These are phyloP conservation scores for Cassiopea andromeda DNA, from an alignment of 30 jellyfish, hydroid and myxozoan species.

Conservation along the genomic window DNA sequence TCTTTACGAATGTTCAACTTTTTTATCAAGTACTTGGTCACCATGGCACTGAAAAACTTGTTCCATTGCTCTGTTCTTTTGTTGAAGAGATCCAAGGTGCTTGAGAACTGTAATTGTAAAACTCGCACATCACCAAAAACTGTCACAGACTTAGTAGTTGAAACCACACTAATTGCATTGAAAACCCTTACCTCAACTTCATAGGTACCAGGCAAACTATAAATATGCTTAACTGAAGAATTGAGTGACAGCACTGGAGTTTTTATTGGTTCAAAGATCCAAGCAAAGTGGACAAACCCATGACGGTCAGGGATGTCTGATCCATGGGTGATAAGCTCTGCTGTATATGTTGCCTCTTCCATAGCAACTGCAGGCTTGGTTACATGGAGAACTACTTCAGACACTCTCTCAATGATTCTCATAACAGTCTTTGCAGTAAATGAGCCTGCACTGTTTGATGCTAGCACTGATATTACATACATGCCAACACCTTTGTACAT, in stretches of 20 bases:
- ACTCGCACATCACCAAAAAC: constrained; percentile 75
- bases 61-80: constrained; percentile 49
- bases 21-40: constrained; percentile 28
- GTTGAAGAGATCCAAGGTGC: constrained; percentile 65
- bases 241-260: constrained; percentile 66
- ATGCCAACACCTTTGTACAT: constrained; percentile 61
- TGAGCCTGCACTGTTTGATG: constrained; percentile 69
- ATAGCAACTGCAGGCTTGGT: constrained; percentile 63
- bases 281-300: constrained; percentile 76
- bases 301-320: constrained; percentile 38
- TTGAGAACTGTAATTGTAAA: constrained; percentile 53
- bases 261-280: constrained; percentile 75
- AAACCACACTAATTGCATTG: constrained; percentile 67
- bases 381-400: constrained; percentile 50
- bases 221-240: constrained; percentile 61
- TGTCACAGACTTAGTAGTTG: constrained; percentile 53
- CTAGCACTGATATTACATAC: constrained; percentile 69
- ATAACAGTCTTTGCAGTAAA: constrained; percentile 63
- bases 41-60: constrained; percentile 15
- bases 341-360: constrained; percentile 47
- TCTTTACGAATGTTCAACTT: constrained; percentile 56
- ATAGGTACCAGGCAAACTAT: constrained; percentile 55
- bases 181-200: constrained; percentile 78
- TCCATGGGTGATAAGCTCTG: constrained; percentile 44
- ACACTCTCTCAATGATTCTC: constrained; percentile 68